Evolutionary conservation across 2,888 invertebrate species (phyloP).

Genomic region (Cheilosia urbana): DNA sequence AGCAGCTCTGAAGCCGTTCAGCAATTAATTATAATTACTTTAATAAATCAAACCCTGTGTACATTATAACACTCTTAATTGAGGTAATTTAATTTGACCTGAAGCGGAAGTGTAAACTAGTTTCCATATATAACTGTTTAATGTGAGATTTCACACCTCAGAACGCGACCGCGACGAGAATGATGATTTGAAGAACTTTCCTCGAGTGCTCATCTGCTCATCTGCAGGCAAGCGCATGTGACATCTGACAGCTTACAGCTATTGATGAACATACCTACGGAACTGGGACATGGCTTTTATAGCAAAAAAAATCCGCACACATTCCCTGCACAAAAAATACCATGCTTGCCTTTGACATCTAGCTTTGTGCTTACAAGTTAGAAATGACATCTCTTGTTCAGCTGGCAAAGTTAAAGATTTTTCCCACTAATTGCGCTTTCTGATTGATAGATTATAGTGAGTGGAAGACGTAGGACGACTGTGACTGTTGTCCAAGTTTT

Average conservation of each 20-base stretch:
- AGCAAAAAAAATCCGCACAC: not conserved
- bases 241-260: constrained; percentile 58
- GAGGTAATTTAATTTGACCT: constrained; percentile 45
- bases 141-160: constrained; percentile 37
- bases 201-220: constrained; percentile 8
- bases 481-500: constrained; percentile 11
- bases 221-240: constrained; percentile 45
- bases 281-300: constrained; percentile 4
- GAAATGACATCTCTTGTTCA: constrained; percentile 11
- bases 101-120: constrained; percentile 58
- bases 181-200: constrained; percentile 20
- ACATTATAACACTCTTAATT: constrained; percentile 27
- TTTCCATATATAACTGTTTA: constrained; percentile 22
- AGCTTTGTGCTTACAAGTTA: constrained; percentile 30
- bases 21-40: constrained; percentile 58
- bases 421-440: constrained; percentile 60
- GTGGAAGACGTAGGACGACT: constrained; percentile 7
- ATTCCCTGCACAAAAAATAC: not conserved
- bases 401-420: constrained; percentile 19
- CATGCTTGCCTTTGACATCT: constrained; percentile 37
- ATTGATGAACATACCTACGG: constrained; percentile 27
- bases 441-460: constrained; percentile 56
- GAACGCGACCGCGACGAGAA: not conserved
- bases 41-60: constrained; percentile 22
- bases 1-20: not conserved